These are phyloP conservation scores for Ditula angustiorana DNA, from an alignment of 2,888 invertebrate species.

Conservation along the genomic window DNA sequence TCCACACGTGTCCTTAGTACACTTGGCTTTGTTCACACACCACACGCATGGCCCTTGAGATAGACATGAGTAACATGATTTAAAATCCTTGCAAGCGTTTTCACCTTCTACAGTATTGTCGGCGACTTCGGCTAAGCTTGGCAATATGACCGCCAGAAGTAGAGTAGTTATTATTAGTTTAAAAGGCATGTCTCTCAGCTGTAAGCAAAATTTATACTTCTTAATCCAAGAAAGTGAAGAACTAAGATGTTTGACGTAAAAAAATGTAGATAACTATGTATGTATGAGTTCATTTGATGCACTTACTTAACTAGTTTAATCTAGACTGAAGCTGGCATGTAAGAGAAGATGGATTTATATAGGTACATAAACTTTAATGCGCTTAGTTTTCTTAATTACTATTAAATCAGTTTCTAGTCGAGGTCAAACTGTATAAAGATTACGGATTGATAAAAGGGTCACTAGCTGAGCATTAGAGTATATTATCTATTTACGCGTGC, in stretches of 20 bases:
- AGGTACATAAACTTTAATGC: background rate
- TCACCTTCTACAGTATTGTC: constrained; percentile 15
- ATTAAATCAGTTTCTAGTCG: background rate
- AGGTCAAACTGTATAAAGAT: background rate
- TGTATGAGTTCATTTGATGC: background rate
- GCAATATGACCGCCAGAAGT: constrained; percentile 1
- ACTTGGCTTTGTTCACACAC: constrained; percentile 73
- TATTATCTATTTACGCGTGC: constrained; percentile 9
- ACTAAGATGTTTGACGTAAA: too few relatives aligned
- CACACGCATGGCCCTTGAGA: constrained; percentile 62
- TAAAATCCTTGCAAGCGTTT: constrained; percentile 50
- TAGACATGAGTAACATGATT: constrained; percentile 65
- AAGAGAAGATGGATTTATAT: constrained; percentile 14
- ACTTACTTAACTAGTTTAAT: constrained; percentile 25
- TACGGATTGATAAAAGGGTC: background rate
- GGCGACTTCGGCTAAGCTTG: background rate
- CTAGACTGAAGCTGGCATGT: constrained; percentile 24
- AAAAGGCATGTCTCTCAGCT: background rate
- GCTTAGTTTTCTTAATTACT: background rate
- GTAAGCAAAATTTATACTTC: background rate
- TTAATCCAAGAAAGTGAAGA: background rate
- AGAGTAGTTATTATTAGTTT: background rate
- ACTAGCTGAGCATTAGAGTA: background rate
- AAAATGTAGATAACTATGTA: background rate
- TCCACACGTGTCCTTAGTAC: constrained; percentile 69